Evolutionary conservation across 2,113 vertebrate species (phyloP).

Genomic region (Oceanites oceanicus): DNA sequence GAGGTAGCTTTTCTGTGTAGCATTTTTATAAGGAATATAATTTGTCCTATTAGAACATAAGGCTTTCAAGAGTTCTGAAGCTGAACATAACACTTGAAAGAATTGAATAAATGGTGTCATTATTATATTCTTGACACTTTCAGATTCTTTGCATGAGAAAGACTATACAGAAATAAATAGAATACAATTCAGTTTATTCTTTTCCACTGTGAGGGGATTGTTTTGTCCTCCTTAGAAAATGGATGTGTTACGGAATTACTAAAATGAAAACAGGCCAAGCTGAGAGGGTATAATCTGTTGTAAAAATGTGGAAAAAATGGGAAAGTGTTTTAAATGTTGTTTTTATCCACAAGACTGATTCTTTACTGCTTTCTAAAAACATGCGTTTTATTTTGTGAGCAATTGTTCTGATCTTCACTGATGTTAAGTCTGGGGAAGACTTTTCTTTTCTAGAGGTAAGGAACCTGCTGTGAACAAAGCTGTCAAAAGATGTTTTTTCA

Average conservation of each 20-base stretch:
- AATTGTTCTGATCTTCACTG: neutral
- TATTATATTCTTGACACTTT: neutral
- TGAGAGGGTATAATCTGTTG: neutral
- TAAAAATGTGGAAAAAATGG: neutral
- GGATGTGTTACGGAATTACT: neutral
- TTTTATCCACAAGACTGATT: neutral
- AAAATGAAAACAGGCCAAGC: neutral
- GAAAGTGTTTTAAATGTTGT: neutral
- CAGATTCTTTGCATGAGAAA: neutral
- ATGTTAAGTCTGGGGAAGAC: neutral
- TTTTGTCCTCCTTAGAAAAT: neutral
- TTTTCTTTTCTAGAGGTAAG: neutral
- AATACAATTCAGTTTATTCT: neutral
- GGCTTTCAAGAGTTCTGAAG: neutral
- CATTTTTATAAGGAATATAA: neutral
- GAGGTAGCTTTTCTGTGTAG: neutral
- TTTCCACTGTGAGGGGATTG: neutral
- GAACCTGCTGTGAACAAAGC: neutral
- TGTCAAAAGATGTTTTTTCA: neutral
- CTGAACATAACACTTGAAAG: neutral
- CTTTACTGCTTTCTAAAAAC: neutral
- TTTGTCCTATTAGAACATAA: neutral
- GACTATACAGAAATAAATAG: neutral
- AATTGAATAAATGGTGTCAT: conserved; percentile 5
- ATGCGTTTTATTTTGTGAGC: neutral